Conservation (phyloP, 92 coral and sea anemone species). For the Palythoa heliodiscus region DNA sequence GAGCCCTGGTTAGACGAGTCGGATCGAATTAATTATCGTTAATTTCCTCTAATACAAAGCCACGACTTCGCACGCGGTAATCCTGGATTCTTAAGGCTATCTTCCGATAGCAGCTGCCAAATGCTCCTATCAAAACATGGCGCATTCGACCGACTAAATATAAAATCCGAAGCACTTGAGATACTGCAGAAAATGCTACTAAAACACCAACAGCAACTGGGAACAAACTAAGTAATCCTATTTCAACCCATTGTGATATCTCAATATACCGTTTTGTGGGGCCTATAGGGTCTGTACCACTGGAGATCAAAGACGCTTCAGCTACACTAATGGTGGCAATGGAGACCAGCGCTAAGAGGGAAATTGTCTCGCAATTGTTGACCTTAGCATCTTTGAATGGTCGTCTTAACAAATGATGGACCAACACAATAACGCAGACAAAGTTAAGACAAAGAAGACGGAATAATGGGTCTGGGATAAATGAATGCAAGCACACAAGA, state of each 20-base stretch:
- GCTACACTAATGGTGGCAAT: constrained; percentile 50
- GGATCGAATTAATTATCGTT: neutral
- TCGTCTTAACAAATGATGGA: constrained; percentile 35
- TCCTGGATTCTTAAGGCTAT: neutral
- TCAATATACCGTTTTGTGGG: constrained; percentile 2
- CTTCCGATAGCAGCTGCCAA: neutral
- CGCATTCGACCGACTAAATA: neutral
- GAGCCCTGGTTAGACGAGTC: too few species aligned
- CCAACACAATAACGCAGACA: constrained; percentile 43
- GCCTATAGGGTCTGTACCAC: constrained; percentile 43
- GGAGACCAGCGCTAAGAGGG: constrained; percentile 38
- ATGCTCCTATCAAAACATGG: neutral
- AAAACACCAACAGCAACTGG: constrained; percentile 32
- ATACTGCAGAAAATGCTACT: constrained; percentile 21
- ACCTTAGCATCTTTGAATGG: constrained; percentile 47
- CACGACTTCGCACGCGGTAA: neutral
- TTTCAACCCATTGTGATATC: constrained; percentile 46
- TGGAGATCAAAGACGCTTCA: constrained; percentile 38
- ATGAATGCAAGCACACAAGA: constrained; percentile 44
- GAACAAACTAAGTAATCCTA: constrained; percentile 28
- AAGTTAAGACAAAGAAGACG: constrained; percentile 36
- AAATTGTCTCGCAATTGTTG: constrained; percentile 47
- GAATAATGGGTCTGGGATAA: constrained; percentile 31
- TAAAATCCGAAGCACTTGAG: constrained; percentile 43
- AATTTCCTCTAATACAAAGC: neutral